Evolutionary conservation across 2,888 invertebrate genomes (phyloP).

Genomic region (Protonemura montana): DNA sequence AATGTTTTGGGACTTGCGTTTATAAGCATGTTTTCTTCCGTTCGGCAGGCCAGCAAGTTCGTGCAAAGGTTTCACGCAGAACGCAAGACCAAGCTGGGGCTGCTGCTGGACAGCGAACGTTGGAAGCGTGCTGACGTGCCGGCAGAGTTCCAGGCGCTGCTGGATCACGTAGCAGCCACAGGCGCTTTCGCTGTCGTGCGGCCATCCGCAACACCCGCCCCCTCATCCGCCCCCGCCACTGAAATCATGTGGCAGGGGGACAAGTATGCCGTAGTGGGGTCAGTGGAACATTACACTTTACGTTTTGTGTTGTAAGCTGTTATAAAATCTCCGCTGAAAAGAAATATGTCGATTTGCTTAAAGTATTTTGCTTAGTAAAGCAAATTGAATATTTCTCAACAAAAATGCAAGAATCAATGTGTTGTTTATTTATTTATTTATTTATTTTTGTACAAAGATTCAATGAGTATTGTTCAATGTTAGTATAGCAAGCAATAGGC

Average conservation of each 20-base stretch:
- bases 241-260: slow-evolving; percentile 69
- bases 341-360: too few species aligned
- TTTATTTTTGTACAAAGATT: too few species aligned
- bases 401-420: too few species aligned
- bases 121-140: slow-evolving; percentile 96
- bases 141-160: slow-evolving; percentile 84
- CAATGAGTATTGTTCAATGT: too few species aligned
- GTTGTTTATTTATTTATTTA: too few species aligned
- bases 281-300: slow-evolving; percentile 45
- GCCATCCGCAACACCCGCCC: not conserved
- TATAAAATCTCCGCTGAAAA: too few species aligned
- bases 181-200: slow-evolving; percentile 41
- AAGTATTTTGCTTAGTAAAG: too few species aligned
- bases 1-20: too few species aligned
- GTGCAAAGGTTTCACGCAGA: slow-evolving; percentile 91
- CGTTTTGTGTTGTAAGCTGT: too few species aligned
- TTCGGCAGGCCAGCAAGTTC: slow-evolving; percentile 89
- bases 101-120: slow-evolving; percentile 86
- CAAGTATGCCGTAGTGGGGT: slow-evolving; percentile 77
- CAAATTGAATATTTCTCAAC: too few species aligned
- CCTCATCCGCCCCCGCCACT: slow-evolving; percentile 50
- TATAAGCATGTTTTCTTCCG: too few species aligned
- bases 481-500: too few species aligned
- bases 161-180: slow-evolving; percentile 69
- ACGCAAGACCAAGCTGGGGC: slow-evolving; percentile 81